Evolutionary conservation across 2,113 vertebrate species (phyloP), one percentile per base, ranked within the genome.

Genomic region (Sinosuthora webbiana): DNA sequence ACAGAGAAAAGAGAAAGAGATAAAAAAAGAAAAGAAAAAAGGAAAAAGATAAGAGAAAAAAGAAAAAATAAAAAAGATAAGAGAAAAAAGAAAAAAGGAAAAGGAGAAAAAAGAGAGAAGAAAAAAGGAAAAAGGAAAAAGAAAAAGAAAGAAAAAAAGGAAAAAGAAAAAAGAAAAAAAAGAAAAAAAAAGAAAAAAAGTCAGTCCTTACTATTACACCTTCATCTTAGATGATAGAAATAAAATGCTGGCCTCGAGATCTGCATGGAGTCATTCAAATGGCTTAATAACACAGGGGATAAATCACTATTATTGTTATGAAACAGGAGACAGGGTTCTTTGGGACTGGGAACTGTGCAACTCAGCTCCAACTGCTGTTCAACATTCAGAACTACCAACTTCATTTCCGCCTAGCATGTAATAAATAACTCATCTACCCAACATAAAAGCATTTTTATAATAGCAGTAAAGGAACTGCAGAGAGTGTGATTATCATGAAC

Each of bases 361-460:
- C 41, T 84, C 74, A 69, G 69, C 93, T 97, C 81, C 89, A 89
- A 95, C 93, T 88, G 74, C 65, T 97, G 65, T 90, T 97, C 96
- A 93, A 92, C 92, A 94, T 94, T 97, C 93, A 97, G 85, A 97
- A 95, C 89, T 96, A 89, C 81, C 94, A 90, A 94, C 68, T 95
- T 97, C 68, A 90, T 97, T 97, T 97, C 74, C 94, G 96, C 82
- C 94, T 93, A 96, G 71, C 93, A 87, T 37, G 1, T 85, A 94
- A 93, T 95, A 97, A 97, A 97, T 97, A 98, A 97, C 80, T 95
- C 80, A 95, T 71, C 75, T 71, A 87, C 67, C 56, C 71, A 94
- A 87, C 65, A 86, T 94, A 90, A 95, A 89, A 91, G 92, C 91
- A 53, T 91, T 96, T 97, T 94, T 87, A 76, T 91, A 95, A 96